These are phyloP conservation scores for Druon quercuslanigerum DNA, from an alignment of 1,140 invertebrate species.

Conservation along the genomic window DNA sequence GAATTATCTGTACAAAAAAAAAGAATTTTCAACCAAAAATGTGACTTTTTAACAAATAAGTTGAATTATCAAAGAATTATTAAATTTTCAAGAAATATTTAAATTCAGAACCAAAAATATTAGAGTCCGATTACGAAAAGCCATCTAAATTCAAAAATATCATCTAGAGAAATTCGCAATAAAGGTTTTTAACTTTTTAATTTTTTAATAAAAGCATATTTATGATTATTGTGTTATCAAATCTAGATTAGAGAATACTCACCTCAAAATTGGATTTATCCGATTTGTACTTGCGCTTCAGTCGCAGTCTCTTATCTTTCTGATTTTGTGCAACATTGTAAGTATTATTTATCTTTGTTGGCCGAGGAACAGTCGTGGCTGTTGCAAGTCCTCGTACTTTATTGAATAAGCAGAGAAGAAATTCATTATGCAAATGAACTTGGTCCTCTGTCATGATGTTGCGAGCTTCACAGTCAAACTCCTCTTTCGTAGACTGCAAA, in stretches of 20 bases:
- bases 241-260: not conserved
- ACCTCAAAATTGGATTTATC: constrained; percentile 82
- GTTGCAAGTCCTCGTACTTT: constrained; percentile 83
- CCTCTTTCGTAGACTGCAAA: constrained; percentile 82
- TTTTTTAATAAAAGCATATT: not conserved
- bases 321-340: constrained; percentile 64
- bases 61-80: no score
- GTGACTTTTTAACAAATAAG: no score
- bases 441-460: constrained; percentile 82
- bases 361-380: constrained; percentile 74
- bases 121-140: no score
- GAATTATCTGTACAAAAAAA: no score
- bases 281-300: constrained; percentile 78
- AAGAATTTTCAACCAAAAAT: no score
- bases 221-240: not conserved
- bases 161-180: no score
- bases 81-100: no score
- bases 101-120: no score
- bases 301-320: constrained; percentile 75
- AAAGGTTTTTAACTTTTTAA: no score
- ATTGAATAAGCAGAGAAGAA: constrained; percentile 86
- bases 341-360: constrained; percentile 59
- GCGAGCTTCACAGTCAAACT: constrained; percentile 86
- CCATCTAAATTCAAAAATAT: no score
- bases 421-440: constrained; percentile 89